Conservation (phyloP, 1,140 invertebrate genomes). For the Pogonognathellus flavescens region DNA sequence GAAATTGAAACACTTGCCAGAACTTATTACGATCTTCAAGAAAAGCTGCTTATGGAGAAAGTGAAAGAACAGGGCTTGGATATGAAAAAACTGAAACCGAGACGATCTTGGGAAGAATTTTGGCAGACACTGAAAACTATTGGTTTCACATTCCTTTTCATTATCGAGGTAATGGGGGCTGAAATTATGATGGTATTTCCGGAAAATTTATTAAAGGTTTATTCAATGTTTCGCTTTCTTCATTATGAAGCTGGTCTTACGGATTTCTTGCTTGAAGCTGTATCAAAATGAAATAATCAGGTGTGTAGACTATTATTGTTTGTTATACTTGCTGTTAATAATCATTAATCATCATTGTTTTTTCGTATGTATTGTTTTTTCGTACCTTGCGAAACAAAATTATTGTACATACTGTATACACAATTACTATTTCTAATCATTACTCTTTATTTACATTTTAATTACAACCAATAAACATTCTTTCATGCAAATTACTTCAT, state of each 20-base stretch:
- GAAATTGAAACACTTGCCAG: background rate
- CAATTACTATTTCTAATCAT: too few relatives aligned
- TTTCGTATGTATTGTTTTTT: too few relatives aligned
- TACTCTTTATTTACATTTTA: too few relatives aligned
- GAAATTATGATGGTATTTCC: background rate
- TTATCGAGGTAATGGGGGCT: background rate
- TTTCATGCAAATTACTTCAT: too few relatives aligned
- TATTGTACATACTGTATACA: too few relatives aligned
- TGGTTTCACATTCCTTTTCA: background rate
- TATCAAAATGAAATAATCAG: too few relatives aligned
- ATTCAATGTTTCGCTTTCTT: background rate
- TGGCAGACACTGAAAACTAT: background rate
- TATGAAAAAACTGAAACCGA: too few relatives aligned
- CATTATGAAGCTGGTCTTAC: background rate
- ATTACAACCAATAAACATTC: too few relatives aligned
- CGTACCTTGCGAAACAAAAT: too few relatives aligned
- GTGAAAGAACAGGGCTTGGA: background rate
- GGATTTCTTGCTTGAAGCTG: background rate
- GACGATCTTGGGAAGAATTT: slow-evolving; percentile 18
- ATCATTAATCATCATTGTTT: too few relatives aligned
- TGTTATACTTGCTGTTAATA: too few relatives aligned
- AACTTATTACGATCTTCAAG: background rate
- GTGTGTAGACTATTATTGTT: too few relatives aligned
- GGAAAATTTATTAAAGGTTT: background rate
- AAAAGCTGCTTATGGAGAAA: background rate